phyloP scores from a whole-genome alignment of 2,113 vertebrate species.

The Amazona guildingii region DNA sequence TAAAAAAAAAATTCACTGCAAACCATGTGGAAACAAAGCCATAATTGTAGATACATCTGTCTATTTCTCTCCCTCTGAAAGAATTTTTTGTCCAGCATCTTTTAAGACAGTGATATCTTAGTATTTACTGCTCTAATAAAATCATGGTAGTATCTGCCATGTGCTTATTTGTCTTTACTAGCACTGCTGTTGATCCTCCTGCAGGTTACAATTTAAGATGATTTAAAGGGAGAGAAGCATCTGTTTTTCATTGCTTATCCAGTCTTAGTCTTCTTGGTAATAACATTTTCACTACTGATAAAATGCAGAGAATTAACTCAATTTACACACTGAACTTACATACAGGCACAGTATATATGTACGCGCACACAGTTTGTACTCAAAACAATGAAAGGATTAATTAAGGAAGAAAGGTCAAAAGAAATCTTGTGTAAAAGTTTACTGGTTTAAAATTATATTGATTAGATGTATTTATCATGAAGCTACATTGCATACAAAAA shows the following conservation, averaged over 20 bases:
- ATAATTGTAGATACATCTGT: neutral
- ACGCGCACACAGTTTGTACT: neutral
- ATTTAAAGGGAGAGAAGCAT: conserved; percentile 29
- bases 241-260: conserved; percentile 11
- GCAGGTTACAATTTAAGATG: neutral
- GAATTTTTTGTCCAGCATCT: neutral
- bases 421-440: neutral
- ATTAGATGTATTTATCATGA: neutral
- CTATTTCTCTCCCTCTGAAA: neutral
- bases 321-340: neutral
- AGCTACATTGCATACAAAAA: neutral
- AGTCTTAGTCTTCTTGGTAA: neutral
- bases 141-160: conserved; percentile 14
- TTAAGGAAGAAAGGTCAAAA: neutral
- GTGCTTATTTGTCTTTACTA: neutral
- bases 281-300: neutral
- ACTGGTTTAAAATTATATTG: neutral
- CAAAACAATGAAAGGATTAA: neutral
- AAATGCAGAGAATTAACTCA: neutral
- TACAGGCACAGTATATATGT: no score
- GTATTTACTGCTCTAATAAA: conserved; percentile 2
- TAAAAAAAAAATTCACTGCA: neutral
- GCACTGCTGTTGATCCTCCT: neutral
- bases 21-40: neutral
- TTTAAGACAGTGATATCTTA: neutral